Percentiles rank a stretch among this genome's conserved stretches.
phyloP scores from a whole-genome alignment of 1,140 invertebrate species.

The Drosophila kepulauana region DNA sequence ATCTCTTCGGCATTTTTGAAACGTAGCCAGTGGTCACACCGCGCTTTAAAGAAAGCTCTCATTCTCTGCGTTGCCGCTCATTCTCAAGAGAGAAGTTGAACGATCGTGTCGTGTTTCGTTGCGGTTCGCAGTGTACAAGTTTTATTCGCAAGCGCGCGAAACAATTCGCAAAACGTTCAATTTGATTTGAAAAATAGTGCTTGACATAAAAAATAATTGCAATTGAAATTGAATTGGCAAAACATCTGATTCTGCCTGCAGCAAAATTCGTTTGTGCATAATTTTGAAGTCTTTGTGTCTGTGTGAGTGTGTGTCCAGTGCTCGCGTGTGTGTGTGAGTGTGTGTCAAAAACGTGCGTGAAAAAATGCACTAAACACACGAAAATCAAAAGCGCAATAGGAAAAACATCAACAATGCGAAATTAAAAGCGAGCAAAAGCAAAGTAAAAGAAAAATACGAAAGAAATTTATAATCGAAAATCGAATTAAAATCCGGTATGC shows the following conservation, averaged over 20 bases:
- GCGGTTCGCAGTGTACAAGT: not conserved
- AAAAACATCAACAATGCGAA: conserved; percentile 55
- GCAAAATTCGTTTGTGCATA: conserved; percentile 22
- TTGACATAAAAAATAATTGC: conserved; percentile 31
- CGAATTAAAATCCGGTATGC: conserved; percentile 29
- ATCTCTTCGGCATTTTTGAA: not conserved
- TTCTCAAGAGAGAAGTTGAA: conserved; percentile 25
- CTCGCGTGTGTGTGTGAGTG: conserved; percentile 27
- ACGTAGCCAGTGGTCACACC: not conserved
- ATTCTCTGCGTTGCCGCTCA: conserved; percentile 15
- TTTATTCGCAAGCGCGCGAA: conserved; percentile 18
- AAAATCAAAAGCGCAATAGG: conserved; percentile 43
- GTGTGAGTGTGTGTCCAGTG: conserved; percentile 7
- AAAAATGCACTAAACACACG: conserved; percentile 63
- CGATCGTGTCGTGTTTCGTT: conserved; percentile 28
- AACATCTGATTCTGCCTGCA: conserved; percentile 41
- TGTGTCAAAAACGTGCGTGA: conserved; percentile 48
- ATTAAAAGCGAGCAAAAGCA: conserved; percentile 41
- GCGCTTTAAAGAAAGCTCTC: too few species aligned
- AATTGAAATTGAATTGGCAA: conserved; percentile 27
- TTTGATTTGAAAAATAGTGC: conserved; percentile 31
- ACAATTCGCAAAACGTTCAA: conserved; percentile 16
- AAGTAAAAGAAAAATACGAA: conserved; percentile 9
- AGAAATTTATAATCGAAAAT: conserved; percentile 12
- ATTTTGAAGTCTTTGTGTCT: conserved; percentile 26